phyloP scores from a whole-genome alignment of 2,113 vertebrate genomes.

The Festucalex cinctus region DNA sequence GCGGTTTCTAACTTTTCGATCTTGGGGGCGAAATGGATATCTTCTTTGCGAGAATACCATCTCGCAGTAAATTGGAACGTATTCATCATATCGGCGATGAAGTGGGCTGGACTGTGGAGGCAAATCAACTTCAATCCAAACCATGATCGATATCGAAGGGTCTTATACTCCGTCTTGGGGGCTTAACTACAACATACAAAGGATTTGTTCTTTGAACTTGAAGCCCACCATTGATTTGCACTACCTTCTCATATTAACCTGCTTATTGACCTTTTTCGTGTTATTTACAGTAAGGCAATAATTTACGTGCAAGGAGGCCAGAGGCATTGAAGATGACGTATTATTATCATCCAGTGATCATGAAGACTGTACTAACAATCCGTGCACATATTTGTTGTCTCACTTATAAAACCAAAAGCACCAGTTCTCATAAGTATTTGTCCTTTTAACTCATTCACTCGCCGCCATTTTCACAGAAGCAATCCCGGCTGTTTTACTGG shows the following conservation, averaged over 20 bases:
- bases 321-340: background rate
- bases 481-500: too few relatives aligned
- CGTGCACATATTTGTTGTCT: background rate
- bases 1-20: conserved; percentile 78
- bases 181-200: conserved; percentile 24
- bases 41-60: conserved; percentile 75
- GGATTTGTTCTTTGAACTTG: conserved; percentile 14
- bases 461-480: too few relatives aligned
- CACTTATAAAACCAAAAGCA: background rate
- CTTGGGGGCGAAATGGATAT: conserved; percentile 75
- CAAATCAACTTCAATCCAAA: conserved; percentile 54
- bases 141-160: conserved; percentile 48
- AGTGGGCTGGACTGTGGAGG: conserved; percentile 16
- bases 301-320: conserved; percentile 3
- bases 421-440: background rate
- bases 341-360: conserved; percentile 2
- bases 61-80: conserved; percentile 73
- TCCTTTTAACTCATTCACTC: too few relatives aligned
- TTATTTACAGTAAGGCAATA: conserved; percentile 13
- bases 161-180: background rate
- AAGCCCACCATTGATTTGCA: conserved; percentile 36
- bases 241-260: conserved; percentile 29
- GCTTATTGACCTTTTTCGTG: conserved; percentile 14
- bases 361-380: background rate
- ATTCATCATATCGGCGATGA: conserved; percentile 71